A percentile compares a stretch with the other conserved stretches of the same genome.
phyloP scores from a whole-genome alignment of 1,140 invertebrate genomes.

The Bombus pyrosoma region DNA sequence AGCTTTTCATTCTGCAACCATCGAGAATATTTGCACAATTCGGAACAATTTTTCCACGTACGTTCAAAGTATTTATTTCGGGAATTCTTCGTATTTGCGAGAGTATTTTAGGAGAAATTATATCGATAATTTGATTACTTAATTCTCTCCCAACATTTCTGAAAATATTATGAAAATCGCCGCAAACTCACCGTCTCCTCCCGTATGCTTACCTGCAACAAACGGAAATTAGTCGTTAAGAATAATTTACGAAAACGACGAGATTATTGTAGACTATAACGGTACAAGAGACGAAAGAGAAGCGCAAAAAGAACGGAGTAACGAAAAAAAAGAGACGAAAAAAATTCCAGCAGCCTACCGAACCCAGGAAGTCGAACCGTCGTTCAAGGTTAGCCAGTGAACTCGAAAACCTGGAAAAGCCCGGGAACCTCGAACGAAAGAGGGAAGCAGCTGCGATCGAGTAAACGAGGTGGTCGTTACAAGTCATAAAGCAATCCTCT shows the following conservation, averaged over 20 bases:
- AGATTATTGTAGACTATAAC: too few species aligned
- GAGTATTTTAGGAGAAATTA: background rate
- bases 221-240: background rate
- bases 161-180: background rate
- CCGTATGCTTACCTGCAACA: conserved; percentile 32
- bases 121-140: background rate
- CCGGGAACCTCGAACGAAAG: background rate
- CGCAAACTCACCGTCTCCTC: background rate
- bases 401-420: background rate
- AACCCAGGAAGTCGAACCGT: background rate
- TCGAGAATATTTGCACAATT: background rate
- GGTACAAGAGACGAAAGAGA: too few species aligned
- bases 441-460: background rate
- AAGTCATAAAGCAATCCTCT: conserved; percentile 71
- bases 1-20: background rate
- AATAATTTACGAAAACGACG: background rate
- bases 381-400: background rate
- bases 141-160: background rate
- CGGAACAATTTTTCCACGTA: background rate
- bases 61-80: background rate
- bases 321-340: too few species aligned
- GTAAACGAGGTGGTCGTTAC: conserved; percentile 61
- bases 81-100: background rate
- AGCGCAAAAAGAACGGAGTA: fast-evolving
- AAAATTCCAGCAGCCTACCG: too few species aligned